phyloP scores from a whole-genome alignment of 1,140 invertebrate species.

The Lucilia cuprina region DNA sequence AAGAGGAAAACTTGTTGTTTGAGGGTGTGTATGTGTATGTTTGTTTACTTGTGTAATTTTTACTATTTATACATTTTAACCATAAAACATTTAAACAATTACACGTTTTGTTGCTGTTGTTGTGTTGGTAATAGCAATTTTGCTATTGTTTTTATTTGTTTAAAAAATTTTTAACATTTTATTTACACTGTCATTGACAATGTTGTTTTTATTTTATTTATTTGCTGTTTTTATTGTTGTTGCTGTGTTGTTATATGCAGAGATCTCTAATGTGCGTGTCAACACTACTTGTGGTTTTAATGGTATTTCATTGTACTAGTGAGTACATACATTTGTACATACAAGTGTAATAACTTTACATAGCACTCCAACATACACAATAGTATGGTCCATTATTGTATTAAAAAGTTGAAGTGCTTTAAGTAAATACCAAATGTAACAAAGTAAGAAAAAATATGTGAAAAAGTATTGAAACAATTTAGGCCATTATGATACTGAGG shows the following conservation, averaged over 20 bases:
- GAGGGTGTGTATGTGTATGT: too few relatives aligned
- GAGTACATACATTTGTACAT: neutral
- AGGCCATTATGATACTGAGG: too few relatives aligned
- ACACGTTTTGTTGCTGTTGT: neutral
- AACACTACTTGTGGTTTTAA: constrained; percentile 15
- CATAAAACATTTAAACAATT: constrained; percentile 1
- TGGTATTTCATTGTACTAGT: constrained; percentile 10
- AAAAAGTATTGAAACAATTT: too few relatives aligned
- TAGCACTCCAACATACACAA: too few relatives aligned
- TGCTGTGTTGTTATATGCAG: neutral
- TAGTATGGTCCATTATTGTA: too few relatives aligned
- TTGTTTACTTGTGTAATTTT: too few relatives aligned
- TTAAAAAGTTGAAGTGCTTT: too few relatives aligned
- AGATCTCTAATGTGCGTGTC: constrained; percentile 27
- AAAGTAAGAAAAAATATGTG: too few relatives aligned
- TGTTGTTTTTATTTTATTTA: neutral
- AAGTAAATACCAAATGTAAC: too few relatives aligned
- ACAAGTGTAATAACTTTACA: neutral
- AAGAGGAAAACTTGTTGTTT: too few relatives aligned
- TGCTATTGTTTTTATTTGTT: neutral
- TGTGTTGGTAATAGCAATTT: neutral
- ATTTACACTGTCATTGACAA: constrained; percentile 3
- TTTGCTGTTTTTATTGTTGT: neutral
- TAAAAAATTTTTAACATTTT: neutral
- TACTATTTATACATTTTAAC: neutral